These are phyloP conservation scores for Rhinichthys osculus DNA, from an alignment of 2,797 vertebrate genomes.

Conservation along the genomic window DNA sequence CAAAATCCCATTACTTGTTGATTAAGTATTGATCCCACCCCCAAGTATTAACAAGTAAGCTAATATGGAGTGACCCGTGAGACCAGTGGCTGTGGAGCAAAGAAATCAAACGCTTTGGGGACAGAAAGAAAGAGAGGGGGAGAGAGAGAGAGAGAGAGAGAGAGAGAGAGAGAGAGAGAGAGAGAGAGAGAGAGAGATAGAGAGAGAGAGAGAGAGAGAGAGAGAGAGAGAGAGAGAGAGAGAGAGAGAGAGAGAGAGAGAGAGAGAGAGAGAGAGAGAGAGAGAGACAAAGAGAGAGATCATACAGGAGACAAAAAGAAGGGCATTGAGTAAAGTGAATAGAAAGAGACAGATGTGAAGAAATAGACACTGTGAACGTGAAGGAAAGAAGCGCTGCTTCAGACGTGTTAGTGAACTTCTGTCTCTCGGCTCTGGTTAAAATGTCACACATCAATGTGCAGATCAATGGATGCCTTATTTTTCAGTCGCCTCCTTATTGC, in stretches of 20 bases:
- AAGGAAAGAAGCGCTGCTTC: conserved; percentile 49
- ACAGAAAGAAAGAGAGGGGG: conserved; percentile 39
- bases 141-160: conserved; percentile 71
- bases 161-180: conserved; percentile 50
- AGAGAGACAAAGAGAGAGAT: conserved; percentile 50
- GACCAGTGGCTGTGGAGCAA: conserved; percentile 85
- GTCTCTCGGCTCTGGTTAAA: conserved; percentile 95
- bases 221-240: conserved; percentile 57
- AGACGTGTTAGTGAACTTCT: conserved; percentile 67
- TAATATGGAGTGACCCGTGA: conserved; percentile 98
- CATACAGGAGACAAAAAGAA: conserved; percentile 38
- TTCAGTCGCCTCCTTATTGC: conserved; percentile 89
- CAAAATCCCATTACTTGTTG: conserved; percentile 99
- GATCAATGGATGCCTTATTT: conserved; percentile 98
- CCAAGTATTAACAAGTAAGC: conserved; percentile 99
- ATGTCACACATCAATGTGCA: conserved; percentile 94
- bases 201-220: conserved; percentile 64
- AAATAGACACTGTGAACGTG: conserved; percentile 63
- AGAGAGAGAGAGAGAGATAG: conserved; percentile 67
- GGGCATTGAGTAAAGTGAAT: conserved; percentile 29
- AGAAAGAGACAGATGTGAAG: conserved; percentile 59
- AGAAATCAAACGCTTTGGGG: conserved; percentile 55
- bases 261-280: conserved; percentile 70
- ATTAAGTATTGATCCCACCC: conserved; percentile 99
- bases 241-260: conserved; percentile 70